Percentiles rank a stretch among this genome's conserved stretches.
phyloP scores from a whole-genome alignment of 2,113 vertebrate genomes.

The Craseonycteris thonglongyai region DNA sequence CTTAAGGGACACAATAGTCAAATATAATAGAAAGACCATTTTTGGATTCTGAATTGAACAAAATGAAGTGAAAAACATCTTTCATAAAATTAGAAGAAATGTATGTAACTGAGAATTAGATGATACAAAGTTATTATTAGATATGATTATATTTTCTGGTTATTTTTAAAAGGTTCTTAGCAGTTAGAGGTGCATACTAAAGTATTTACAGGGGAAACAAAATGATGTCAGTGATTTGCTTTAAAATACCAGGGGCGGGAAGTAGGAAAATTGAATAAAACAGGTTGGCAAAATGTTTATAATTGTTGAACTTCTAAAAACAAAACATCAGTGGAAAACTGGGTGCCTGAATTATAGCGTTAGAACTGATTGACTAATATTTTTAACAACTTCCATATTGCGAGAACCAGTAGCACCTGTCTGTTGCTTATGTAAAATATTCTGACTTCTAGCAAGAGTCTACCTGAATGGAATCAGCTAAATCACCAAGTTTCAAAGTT shows the following conservation, averaged over 20 bases:
- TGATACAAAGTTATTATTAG: background rate
- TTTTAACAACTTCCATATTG: background rate
- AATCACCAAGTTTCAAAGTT: background rate
- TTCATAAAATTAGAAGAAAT: background rate
- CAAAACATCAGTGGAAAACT: background rate
- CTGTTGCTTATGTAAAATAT: constrained; percentile 30
- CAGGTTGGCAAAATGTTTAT: background rate
- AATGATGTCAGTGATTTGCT: background rate
- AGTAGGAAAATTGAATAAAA: background rate
- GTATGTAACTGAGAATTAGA: background rate
- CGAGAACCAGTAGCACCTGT: constrained; percentile 51
- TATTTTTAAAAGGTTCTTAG: background rate
- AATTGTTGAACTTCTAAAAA: background rate
- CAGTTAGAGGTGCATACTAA: background rate
- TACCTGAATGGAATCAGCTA: constrained; percentile 34
- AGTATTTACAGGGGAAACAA: background rate
- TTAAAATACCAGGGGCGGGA: background rate
- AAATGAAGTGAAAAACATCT: constrained; percentile 2
- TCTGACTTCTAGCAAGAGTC: constrained; percentile 4
- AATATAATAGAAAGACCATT: background rate
- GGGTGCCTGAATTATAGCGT: background rate
- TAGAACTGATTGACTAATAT: background rate
- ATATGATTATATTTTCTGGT: background rate
- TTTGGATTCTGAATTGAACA: background rate
- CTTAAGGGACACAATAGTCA: background rate